These are phyloP conservation scores for Cremastinae sp. DNA, from an alignment of 2,888 invertebrate species.

Conservation along the genomic window DNA sequence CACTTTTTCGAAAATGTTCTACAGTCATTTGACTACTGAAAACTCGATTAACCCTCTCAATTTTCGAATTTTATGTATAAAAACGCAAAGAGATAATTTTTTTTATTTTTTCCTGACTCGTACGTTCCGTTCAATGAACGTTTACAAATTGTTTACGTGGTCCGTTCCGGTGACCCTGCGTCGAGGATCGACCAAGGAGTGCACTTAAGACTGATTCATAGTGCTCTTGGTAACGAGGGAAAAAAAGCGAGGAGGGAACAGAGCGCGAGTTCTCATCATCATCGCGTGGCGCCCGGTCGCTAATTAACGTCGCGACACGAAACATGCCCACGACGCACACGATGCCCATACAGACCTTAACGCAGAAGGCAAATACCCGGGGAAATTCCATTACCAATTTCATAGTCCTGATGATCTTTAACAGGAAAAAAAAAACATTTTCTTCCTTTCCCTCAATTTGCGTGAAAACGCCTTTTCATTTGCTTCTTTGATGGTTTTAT, in stretches of 20 bases:
- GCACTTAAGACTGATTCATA: slow-evolving; percentile 65
- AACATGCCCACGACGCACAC: slow-evolving; percentile 5
- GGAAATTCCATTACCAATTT: slow-evolving; percentile 20
- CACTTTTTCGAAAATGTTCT: no score
- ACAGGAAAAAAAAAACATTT: slow-evolving; percentile 19
- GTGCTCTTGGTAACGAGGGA: slow-evolving; percentile 34
- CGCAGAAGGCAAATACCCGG: slow-evolving; percentile 15
- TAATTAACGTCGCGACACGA: slow-evolving; percentile 58
- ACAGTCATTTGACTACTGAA: no score
- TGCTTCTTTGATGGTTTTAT: no score
- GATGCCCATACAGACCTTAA: slow-evolving; percentile 12
- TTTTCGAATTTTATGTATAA: no score
- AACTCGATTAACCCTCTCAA: no score
- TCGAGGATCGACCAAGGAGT: slow-evolving; percentile 29
- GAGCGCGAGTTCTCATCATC: slow-evolving; percentile 24
- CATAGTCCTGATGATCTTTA: slow-evolving; percentile 13
- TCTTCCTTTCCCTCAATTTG: neutral
- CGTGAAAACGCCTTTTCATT: no score
- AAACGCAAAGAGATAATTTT: no score
- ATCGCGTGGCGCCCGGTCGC: slow-evolving; percentile 56
- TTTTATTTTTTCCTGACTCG: no score
- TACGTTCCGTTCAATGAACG: neutral
- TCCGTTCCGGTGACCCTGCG: slow-evolving; percentile 41
- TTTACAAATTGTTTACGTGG: slow-evolving; percentile 36
- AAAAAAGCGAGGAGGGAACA: slow-evolving; percentile 8